phyloP scores from a whole-genome alignment of 2,113 vertebrate genomes.

The Macrotis lagotis region DNA sequence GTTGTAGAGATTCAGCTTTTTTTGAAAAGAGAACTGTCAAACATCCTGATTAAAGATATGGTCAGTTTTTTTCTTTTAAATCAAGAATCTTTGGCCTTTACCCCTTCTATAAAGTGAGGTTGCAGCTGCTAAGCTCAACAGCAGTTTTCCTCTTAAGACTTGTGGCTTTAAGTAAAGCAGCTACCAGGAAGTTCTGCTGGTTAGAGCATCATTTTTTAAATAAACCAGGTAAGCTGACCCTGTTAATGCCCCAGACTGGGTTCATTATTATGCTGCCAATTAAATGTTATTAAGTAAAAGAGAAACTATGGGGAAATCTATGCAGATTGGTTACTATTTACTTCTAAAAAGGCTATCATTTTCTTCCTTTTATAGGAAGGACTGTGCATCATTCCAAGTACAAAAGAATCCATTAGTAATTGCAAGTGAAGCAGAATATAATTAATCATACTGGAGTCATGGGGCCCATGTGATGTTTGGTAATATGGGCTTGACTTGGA shows the following conservation, averaged over 20 bases:
- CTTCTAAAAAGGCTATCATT: neutral
- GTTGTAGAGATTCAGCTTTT: constrained; percentile 53
- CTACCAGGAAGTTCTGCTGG: neutral
- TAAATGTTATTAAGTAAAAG: neutral
- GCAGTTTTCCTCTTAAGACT: neutral
- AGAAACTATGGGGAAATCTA: neutral
- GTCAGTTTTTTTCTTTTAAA: constrained; percentile 24
- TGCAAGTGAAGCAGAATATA: neutral
- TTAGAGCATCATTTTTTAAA: neutral
- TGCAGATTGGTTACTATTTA: neutral
- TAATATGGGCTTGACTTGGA: neutral
- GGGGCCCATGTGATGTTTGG: neutral
- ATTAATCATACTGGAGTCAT: neutral
- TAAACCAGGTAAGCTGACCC: neutral
- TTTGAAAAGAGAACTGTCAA: constrained; percentile 31
- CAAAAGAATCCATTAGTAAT: neutral
- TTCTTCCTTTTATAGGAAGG: neutral
- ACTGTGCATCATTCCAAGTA: neutral
- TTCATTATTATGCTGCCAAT: neutral
- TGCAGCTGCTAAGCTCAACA: neutral
- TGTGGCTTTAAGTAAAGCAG: neutral
- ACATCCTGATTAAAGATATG: constrained; percentile 24
- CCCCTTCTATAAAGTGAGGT: neutral
- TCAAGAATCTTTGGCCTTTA: constrained; percentile 6
- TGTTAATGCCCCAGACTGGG: neutral